phyloP scores from a whole-genome alignment of 2,888 invertebrate genomes.

The Coenonympha arcania region DNA sequence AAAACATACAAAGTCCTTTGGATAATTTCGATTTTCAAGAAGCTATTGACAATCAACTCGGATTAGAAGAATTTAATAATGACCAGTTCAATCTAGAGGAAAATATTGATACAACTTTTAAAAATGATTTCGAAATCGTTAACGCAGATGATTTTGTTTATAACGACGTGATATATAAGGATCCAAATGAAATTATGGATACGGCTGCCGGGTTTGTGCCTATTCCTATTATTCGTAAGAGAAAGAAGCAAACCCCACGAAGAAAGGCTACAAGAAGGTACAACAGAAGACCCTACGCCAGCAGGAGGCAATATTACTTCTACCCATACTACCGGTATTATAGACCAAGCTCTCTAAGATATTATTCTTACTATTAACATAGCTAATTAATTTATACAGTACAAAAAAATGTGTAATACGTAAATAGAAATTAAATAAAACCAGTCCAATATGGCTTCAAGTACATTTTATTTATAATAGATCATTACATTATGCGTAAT shows the following conservation, averaged over 20 bases:
- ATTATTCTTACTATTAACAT: slow-evolving; percentile 40
- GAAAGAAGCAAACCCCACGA: slow-evolving; percentile 32
- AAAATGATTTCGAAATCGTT: slow-evolving; percentile 25
- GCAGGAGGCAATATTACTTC: slow-evolving; percentile 39
- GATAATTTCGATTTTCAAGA: slow-evolving; percentile 25
- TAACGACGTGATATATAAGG: slow-evolving; percentile 37
- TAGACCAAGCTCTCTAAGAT: slow-evolving; percentile 59
- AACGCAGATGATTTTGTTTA: slow-evolving; percentile 32
- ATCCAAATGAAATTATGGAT: slow-evolving; percentile 58
- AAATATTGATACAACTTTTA: slow-evolving; percentile 14
- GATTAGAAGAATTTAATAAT: slow-evolving; percentile 21
- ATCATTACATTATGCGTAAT: slow-evolving; percentile 10
- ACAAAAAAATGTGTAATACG: neutral
- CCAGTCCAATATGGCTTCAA: slow-evolving; percentile 30
- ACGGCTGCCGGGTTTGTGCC: slow-evolving; percentile 59
- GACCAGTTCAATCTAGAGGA: slow-evolving; percentile 11
- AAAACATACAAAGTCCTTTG: slow-evolving; percentile 33
- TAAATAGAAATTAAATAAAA: slow-evolving; percentile 19
- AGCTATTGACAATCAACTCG: slow-evolving; percentile 19
- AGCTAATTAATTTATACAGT: too few relatives aligned
- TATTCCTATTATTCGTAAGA: slow-evolving; percentile 43
- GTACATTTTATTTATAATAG: slow-evolving; percentile 48
- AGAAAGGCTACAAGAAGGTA: slow-evolving; percentile 46
- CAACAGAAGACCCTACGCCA: slow-evolving; percentile 41
- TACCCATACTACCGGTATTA: slow-evolving; percentile 52